These are phyloP conservation scores for Alca torda DNA, from an alignment of 2,797 vertebrate genomes.

Conservation along the genomic window DNA sequence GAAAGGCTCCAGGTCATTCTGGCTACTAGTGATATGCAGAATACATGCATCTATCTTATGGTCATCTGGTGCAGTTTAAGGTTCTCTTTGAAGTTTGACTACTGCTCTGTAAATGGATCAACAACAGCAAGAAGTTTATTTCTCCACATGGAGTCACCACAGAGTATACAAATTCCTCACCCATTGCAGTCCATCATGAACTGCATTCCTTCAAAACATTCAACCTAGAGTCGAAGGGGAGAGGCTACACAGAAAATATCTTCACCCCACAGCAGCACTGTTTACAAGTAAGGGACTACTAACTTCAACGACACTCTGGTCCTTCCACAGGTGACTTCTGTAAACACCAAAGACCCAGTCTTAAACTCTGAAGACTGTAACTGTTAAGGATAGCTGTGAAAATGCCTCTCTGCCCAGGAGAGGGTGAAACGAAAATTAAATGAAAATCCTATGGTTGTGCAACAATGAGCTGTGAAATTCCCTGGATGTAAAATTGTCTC, in stretches of 20 bases:
- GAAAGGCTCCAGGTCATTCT: constrained; percentile 24
- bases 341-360: neutral
- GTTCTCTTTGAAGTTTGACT: neutral
- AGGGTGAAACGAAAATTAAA: neutral
- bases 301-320: rapidly evolving
- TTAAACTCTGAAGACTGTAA: neutral
- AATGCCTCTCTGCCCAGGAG: neutral
- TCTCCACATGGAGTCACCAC: neutral
- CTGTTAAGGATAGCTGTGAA: neutral
- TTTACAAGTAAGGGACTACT: neutral
- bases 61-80: neutral
- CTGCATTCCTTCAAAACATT: neutral
- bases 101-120: neutral
- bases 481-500: neutral
- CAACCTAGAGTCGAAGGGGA: neutral
- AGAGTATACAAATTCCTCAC: neutral
- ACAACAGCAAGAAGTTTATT: constrained; percentile 8
- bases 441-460: neutral
- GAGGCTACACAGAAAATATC: neutral
- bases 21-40: neutral
- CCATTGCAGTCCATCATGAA: neutral
- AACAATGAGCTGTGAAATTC: neutral
- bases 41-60: neutral
- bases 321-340: neutral
- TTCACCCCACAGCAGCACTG: neutral